phyloP scores from a whole-genome alignment of 2,113 vertebrate species.

The Carettochelys insculpta region DNA sequence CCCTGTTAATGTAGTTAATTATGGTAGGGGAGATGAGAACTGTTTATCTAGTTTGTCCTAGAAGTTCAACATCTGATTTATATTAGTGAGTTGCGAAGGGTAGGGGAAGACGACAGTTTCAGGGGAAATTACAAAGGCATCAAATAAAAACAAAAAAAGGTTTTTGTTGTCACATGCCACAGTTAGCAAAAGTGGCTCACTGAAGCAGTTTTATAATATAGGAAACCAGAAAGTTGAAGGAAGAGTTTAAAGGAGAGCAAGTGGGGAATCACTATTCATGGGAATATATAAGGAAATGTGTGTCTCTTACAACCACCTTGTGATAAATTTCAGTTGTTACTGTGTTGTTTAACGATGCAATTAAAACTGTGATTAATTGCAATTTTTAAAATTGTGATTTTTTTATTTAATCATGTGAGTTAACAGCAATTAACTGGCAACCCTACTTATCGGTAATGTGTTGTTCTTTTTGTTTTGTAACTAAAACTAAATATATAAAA shows the following conservation, averaged over 20 bases:
- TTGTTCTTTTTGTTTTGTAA: background rate
- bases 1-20: no score
- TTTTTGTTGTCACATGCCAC: background rate
- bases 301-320: no score
- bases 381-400: no score
- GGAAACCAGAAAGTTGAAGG: constrained; percentile 13
- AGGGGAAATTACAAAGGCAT: constrained; percentile 23
- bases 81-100: constrained; percentile 19
- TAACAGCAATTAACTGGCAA: no score
- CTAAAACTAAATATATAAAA: background rate
- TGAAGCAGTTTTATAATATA: constrained; percentile 8
- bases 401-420: no score
- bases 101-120: no score
- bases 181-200: background rate
- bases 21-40: constrained; percentile 21
- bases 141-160: background rate
- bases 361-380: no score
- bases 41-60: constrained; percentile 4
- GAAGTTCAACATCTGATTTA: constrained; percentile 15
- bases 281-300: no score
- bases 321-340: no score
- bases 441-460: background rate
- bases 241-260: no score
- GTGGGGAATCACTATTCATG: no score
- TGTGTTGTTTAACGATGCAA: no score